Conservation (phyloP, 2,797 vertebrate species). For the Chlorospingus semifuscus region DNA sequence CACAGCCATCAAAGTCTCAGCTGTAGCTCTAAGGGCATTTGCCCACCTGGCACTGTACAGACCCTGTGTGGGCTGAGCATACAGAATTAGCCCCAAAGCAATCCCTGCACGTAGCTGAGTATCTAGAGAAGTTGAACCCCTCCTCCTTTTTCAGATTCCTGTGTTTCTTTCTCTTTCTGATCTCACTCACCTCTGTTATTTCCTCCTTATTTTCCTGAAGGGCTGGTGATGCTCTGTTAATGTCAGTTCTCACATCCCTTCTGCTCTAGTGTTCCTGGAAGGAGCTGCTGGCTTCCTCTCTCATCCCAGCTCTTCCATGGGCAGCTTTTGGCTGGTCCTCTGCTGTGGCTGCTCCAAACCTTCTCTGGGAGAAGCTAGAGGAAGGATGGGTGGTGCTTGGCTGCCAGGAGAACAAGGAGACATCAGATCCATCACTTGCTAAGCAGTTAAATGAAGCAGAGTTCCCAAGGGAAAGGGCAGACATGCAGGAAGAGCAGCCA, state of each 20-base stretch:
- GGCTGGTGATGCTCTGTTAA: neutral
- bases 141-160: neutral
- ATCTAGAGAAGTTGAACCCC: neutral
- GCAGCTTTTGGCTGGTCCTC: neutral
- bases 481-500: neutral
- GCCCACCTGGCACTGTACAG: neutral
- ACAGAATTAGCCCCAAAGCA: neutral
- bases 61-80: neutral
- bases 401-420: neutral
- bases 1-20: neutral
- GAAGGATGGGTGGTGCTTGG: neutral
- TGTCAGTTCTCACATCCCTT: neutral
- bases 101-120: rapidly evolving
- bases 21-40: neutral
- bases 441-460: neutral
- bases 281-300: neutral
- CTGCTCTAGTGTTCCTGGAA: neutral
- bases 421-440: neutral
- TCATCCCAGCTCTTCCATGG: neutral
- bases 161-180: neutral
- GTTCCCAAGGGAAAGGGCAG: neutral
- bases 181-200: rapidly evolving
- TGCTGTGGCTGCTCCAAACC: neutral
- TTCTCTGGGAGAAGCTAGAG: neutral
- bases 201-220: neutral